These are phyloP conservation scores for Lepidochitona cinerea DNA, from an alignment of 2,888 invertebrate species.

Conservation along the genomic window DNA sequence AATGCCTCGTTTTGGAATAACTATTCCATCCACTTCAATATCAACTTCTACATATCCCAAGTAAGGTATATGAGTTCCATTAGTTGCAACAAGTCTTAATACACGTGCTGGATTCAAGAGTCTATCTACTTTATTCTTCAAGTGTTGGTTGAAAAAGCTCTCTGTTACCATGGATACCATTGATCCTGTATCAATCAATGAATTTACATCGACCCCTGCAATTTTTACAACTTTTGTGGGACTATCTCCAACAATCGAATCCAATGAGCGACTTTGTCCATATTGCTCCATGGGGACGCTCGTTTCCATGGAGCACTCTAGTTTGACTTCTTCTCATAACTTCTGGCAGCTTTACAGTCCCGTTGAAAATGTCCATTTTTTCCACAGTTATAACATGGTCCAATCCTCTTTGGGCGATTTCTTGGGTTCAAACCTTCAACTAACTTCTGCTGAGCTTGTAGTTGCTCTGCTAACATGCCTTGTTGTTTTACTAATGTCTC, in stretches of 20 bases:
- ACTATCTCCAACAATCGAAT: neutral
- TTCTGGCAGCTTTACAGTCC: neutral
- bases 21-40: neutral
- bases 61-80: neutral
- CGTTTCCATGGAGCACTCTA: neutral
- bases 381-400: neutral
- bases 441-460: neutral
- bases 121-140: too few species aligned
- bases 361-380: neutral
- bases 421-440: neutral
- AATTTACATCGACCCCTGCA: neutral
- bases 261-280: neutral
- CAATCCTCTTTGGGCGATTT: neutral
- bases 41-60: neutral
- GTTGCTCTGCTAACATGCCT: neutral
- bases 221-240: neutral
- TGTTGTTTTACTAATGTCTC: neutral
- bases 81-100: neutral
- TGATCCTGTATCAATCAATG: neutral
- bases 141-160: neutral
- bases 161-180: neutral
- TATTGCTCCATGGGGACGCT: neutral
- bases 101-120: too few species aligned
- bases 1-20: neutral
- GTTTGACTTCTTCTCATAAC: neutral